Percentiles rank a stretch among this genome's conserved stretches.
These are phyloP conservation scores for Lophotriccus pileatus DNA, from an alignment of 2,797 vertebrate genomes.

Conservation along the genomic window DNA sequence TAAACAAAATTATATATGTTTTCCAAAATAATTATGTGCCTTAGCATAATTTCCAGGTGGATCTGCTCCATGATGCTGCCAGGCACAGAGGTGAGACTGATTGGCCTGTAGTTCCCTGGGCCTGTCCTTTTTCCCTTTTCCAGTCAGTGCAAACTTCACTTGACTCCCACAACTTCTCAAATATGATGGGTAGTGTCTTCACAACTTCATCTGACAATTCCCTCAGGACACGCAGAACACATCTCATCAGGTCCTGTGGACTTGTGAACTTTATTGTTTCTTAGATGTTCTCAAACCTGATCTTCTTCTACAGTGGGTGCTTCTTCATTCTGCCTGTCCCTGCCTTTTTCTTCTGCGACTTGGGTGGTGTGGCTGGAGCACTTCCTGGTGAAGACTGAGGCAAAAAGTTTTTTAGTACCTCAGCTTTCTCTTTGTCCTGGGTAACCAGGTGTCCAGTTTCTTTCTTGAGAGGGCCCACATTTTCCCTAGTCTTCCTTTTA, in stretches of 20 bases:
- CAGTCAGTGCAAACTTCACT: background rate
- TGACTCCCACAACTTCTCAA: background rate
- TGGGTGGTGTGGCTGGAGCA: fast-evolving
- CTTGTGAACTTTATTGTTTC: background rate
- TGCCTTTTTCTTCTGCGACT: background rate
- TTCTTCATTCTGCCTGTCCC: background rate
- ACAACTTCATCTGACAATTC: background rate
- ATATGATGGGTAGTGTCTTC: too few species aligned
- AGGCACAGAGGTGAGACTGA: background rate
- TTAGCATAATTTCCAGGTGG: background rate
- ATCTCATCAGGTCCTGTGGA: background rate
- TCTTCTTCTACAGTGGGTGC: background rate
- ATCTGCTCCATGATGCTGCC: background rate
- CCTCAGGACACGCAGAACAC: background rate
- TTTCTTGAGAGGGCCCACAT: background rate
- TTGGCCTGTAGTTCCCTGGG: background rate
- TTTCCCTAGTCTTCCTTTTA: background rate
- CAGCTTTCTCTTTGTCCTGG: background rate
- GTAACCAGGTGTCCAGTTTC: background rate
- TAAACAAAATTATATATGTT: background rate
- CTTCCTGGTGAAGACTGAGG: background rate
- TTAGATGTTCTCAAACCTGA: background rate
- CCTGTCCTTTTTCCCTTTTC: background rate
- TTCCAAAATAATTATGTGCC: background rate
- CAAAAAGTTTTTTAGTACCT: background rate